These are phyloP conservation scores for Mormyrus hasselquistii DNA, from an alignment of 2,797 vertebrate genomes.

Conservation along the genomic window DNA sequence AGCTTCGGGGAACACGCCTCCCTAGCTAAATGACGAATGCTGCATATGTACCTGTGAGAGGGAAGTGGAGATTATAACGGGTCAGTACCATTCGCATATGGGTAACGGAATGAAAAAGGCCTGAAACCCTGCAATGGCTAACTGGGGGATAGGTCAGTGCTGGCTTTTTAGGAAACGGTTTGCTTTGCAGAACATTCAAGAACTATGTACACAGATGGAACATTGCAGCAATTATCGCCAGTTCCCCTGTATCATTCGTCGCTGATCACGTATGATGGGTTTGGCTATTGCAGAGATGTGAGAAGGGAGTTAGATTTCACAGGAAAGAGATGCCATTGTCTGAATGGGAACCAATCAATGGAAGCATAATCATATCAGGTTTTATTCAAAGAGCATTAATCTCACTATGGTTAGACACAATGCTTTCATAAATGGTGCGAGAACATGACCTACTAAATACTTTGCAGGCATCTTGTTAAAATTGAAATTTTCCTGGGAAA, in stretches of 20 bases:
- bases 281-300: background rate
- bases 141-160: background rate
- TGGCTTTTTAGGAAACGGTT: background rate
- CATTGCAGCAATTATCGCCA: background rate
- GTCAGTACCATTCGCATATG: background rate
- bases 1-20: background rate
- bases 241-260: background rate
- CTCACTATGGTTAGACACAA: background rate
- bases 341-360: conserved; percentile 3
- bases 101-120: background rate
- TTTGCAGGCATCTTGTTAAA: background rate
- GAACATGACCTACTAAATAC: background rate
- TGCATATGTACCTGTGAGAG: background rate
- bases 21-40: background rate
- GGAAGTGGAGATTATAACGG: background rate
- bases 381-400: conserved; percentile 4
- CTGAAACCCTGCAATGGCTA: background rate
- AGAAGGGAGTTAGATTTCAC: background rate
- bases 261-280: background rate
- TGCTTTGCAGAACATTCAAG: background rate
- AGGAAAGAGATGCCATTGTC: background rate
- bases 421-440: background rate
- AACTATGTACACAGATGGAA: background rate
- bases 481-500: background rate
- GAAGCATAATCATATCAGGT: background rate